phyloP scores from a whole-genome alignment of 2,888 invertebrate species.

The Drosophila putrida region DNA sequence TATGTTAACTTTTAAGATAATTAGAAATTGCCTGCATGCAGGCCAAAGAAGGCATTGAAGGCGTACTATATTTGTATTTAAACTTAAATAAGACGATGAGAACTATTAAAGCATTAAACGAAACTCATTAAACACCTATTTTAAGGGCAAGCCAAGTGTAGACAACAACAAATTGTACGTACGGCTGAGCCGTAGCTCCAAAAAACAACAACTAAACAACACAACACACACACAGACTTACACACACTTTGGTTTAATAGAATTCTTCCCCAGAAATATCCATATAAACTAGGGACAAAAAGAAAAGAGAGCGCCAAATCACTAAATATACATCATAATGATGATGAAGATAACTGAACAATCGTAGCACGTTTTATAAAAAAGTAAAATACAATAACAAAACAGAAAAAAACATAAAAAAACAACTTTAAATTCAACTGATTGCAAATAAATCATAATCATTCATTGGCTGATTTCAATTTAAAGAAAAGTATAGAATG shows the following conservation, averaged over 20 bases:
- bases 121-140: conserved; percentile 29
- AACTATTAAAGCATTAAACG: conserved; percentile 50
- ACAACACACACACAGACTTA: not conserved
- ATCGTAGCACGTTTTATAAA: conserved; percentile 48
- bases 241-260: conserved; percentile 1
- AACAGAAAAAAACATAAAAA: conserved; percentile 15
- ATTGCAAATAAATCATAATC: conserved; percentile 30
- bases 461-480: conserved; percentile 27
- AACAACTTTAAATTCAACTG: conserved; percentile 5
- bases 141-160: conserved; percentile 27
- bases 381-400: not conserved
- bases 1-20: conserved; percentile 41
- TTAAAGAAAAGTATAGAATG: conserved; percentile 13
- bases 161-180: conserved; percentile 14
- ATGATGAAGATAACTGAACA: conserved; percentile 39
- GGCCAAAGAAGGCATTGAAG: conserved; percentile 28
- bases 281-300: conserved; percentile 1
- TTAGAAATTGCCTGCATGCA: conserved; percentile 17
- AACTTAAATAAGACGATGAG: conserved; percentile 41
- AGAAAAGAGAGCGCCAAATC: conserved; percentile 53
- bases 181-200: conserved; percentile 39
- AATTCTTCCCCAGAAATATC: conserved; percentile 5
- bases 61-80: conserved; percentile 46
- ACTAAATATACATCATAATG: conserved; percentile 30
- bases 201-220: conserved; percentile 1